Evolutionary conservation across 2,888 invertebrate genomes (phyloP).

Genomic region (Cylloceria caligata): DNA sequence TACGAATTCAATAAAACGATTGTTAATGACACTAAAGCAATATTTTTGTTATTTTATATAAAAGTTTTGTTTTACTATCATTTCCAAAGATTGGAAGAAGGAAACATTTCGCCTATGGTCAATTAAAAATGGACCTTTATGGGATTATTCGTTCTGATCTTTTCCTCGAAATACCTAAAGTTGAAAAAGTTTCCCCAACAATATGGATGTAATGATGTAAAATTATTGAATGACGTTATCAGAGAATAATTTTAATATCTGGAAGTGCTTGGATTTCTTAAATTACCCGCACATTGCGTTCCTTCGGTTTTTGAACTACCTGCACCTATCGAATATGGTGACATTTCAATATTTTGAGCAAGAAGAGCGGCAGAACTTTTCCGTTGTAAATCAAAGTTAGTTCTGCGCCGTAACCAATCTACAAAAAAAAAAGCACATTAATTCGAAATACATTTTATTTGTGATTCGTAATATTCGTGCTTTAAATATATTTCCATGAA

Average conservation of each 20-base stretch:
- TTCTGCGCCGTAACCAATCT: conserved; percentile 69
- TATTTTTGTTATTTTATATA: neutral
- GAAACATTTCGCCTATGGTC: neutral
- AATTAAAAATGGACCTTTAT: neutral
- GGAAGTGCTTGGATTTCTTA: conserved; percentile 50
- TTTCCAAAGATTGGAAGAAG: no score
- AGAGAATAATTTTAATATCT: conserved; percentile 34
- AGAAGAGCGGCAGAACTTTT: conserved; percentile 41
- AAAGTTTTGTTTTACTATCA: no score
- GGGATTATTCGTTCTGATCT: neutral
- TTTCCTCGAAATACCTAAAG: neutral
- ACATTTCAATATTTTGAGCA: conserved; percentile 49
- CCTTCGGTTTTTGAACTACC: conserved; percentile 2
- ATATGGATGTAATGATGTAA: neutral
- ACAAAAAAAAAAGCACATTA: conserved; percentile 17
- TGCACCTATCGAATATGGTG: neutral
- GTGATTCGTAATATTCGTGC: neutral
- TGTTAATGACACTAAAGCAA: neutral
- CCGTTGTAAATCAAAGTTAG: conserved; percentile 54
- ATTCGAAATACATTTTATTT: neutral
- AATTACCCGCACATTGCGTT: conserved; percentile 24
- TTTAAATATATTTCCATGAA: conserved; percentile 23
- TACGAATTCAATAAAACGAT: neutral
- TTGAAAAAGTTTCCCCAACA: neutral
- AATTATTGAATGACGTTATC: neutral